A percentile compares a stretch with the other conserved stretches of the same genome.
Evolutionary conservation across 2,888 invertebrate genomes (phyloP).

Genomic region (Papilio elwesi): DNA sequence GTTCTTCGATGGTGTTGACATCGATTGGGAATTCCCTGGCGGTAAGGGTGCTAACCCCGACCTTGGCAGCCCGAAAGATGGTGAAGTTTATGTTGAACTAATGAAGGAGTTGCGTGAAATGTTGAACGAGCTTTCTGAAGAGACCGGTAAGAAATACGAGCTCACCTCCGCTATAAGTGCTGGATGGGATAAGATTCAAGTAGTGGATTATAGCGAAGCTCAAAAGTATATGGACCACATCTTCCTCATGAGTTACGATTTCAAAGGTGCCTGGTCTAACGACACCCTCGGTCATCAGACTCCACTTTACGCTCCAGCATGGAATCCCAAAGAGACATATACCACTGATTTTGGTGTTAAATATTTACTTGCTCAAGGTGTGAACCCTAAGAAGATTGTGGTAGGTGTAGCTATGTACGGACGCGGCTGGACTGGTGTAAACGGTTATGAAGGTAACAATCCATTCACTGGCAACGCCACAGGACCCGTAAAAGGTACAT

Average conservation of each 20-base stretch:
- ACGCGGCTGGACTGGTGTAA: constrained; percentile 78
- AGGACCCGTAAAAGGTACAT: constrained; percentile 76
- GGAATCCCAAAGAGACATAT: constrained; percentile 77
- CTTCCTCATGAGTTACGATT: constrained; percentile 80
- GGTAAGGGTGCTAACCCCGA: constrained; percentile 79
- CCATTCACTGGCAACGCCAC: constrained; percentile 78
- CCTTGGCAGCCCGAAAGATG: constrained; percentile 75
- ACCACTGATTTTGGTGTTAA: constrained; percentile 79
- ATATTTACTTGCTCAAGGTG: constrained; percentile 75
- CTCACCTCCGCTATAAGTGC: constrained; percentile 80
- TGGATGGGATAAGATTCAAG: constrained; percentile 81
- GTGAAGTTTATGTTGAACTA: constrained; percentile 68
- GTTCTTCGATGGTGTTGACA: constrained; percentile 80
- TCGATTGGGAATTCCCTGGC: constrained; percentile 82
- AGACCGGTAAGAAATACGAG: constrained; percentile 76
- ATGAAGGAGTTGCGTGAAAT: constrained; percentile 78
- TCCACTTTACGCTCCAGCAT: constrained; percentile 71
- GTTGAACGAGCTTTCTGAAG: constrained; percentile 71
- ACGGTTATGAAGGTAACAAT: constrained; percentile 65
- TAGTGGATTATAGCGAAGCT: constrained; percentile 75
- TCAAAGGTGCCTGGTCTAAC: constrained; percentile 81
- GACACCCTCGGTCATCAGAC: constrained; percentile 77
- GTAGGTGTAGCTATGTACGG: constrained; percentile 81
- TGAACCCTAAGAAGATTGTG: constrained; percentile 74
- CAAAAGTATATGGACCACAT: constrained; percentile 81